A percentile compares a stretch with the other conserved stretches of the same genome.
Evolutionary conservation across 2,113 vertebrate genomes (phyloP).

Genomic region (Carassius carassius): DNA sequence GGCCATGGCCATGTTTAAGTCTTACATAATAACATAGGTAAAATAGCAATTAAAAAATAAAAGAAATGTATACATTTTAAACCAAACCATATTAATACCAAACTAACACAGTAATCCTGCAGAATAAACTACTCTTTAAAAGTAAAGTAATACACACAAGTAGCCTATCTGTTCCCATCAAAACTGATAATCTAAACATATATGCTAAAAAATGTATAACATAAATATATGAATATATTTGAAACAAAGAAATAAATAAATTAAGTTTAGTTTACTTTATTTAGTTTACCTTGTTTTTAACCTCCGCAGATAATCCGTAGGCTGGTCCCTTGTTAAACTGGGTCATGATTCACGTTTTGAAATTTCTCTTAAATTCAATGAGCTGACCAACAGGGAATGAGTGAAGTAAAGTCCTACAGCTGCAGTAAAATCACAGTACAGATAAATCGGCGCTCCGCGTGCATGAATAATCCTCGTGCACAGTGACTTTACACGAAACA

Average conservation of each 20-base stretch:
- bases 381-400: slow-evolving; percentile 34
- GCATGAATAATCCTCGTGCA: slow-evolving; percentile 20
- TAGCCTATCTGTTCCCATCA: background rate
- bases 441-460: background rate
- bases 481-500: background rate
- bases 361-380: slow-evolving; percentile 28
- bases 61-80: too few species aligned
- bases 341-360: slow-evolving; percentile 74
- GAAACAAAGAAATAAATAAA: background rate
- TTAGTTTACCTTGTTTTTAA: slow-evolving; percentile 91
- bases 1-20: background rate
- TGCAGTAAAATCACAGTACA: slow-evolving; percentile 21
- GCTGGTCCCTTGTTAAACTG: slow-evolving; percentile 93
- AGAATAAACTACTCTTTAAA: background rate
- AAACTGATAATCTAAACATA: background rate
- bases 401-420: background rate
- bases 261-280: slow-evolving; percentile 78
- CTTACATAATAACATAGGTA: background rate
- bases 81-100: background rate
- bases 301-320: slow-evolving; percentile 91
- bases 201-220: background rate
- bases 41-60: background rate
- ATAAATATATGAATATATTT: background rate
- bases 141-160: background rate
- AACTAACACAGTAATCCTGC: background rate